Conservation (phyloP, 2,888 invertebrate genomes). For the Microdon myrmicae region DNA sequence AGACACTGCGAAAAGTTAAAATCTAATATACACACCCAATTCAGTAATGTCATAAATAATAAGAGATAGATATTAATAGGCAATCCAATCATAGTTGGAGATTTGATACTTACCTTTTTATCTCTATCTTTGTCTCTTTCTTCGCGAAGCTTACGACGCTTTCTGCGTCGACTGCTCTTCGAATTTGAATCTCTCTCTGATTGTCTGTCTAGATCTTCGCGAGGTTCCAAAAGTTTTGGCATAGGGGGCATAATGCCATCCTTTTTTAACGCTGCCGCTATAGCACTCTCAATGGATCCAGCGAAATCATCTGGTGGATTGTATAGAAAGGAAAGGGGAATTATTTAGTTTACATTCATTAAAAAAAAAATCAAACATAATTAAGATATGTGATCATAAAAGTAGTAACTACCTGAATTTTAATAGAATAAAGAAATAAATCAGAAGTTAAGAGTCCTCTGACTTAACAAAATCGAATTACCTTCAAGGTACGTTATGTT, state of each 20-base stretch:
- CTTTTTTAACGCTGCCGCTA: conserved; percentile 79
- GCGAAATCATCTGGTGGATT: conserved; percentile 76
- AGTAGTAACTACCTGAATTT: too few relatives aligned
- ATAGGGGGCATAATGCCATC: conserved; percentile 68
- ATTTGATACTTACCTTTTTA: conserved; percentile 54
- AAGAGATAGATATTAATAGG: too few relatives aligned
- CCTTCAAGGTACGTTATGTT: conserved; percentile 2
- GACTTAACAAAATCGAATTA: conserved; percentile 5
- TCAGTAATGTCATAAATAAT: too few relatives aligned
- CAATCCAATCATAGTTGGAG: conserved; percentile 33
- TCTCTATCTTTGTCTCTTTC: conserved; percentile 61
- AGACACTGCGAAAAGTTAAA: background rate
- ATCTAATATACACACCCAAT: background rate
- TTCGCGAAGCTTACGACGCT: conserved; percentile 62
- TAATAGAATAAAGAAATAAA: too few relatives aligned
- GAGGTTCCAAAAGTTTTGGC: conserved; percentile 64
- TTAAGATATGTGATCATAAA: background rate
- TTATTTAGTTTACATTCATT: background rate
- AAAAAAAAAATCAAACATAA: too few relatives aligned
- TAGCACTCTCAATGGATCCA: conserved; percentile 80
- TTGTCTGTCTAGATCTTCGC: conserved; percentile 71
- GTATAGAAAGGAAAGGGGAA: conserved; percentile 1
- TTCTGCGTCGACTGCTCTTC: conserved; percentile 60
- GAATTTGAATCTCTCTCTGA: conserved; percentile 63
- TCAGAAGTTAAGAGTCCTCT: too few relatives aligned